Percentiles rank a stretch among this genome's conserved stretches.
Evolutionary conservation across 2,797 vertebrate genomes (phyloP).

Genomic region (Ctenochaetus hawaiiensis): DNA sequence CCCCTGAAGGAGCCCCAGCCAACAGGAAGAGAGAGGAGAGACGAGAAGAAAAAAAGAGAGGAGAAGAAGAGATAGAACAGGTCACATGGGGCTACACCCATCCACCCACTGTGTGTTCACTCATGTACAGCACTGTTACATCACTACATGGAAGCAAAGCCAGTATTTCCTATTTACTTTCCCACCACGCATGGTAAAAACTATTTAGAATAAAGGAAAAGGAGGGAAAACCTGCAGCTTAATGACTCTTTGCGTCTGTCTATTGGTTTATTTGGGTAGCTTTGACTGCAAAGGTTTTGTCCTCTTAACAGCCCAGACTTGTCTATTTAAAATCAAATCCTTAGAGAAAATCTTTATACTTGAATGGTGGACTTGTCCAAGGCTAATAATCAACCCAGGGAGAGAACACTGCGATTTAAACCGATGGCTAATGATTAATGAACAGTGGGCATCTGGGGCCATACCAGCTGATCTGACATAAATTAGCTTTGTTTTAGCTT

Average conservation of each 20-base stretch:
- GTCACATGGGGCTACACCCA: slow-evolving; percentile 68
- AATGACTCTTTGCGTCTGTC: background rate
- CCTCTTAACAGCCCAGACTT: background rate
- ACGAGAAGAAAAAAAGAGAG: slow-evolving; percentile 16
- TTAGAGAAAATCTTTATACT: slow-evolving; percentile 32
- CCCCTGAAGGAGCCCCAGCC: slow-evolving; percentile 73
- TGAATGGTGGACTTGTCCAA: slow-evolving; percentile 45
- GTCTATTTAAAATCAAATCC: slow-evolving; percentile 17
- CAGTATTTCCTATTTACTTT: slow-evolving; percentile 2
- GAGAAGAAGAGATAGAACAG: slow-evolving; percentile 33
- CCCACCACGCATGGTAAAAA: background rate
- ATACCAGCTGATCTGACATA: slow-evolving; percentile 44
- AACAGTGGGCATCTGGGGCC: slow-evolving; percentile 45
- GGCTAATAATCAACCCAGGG: slow-evolving; percentile 73
- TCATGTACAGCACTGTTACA: slow-evolving; percentile 42
- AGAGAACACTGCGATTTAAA: slow-evolving; percentile 62
- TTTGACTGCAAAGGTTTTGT: background rate
- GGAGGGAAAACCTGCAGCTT: background rate
- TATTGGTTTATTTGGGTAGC: background rate
- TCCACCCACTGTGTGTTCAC: slow-evolving; percentile 27
- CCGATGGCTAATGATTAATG: slow-evolving; percentile 78
- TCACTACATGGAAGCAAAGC: slow-evolving; percentile 26
- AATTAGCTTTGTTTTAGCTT: slow-evolving; percentile 15
- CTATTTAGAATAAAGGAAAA: background rate
- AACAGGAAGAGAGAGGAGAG: slow-evolving; percentile 29